phyloP scores from a whole-genome alignment of 2,888 invertebrate genomes.

The Alviniconcha strummeri region DNA sequence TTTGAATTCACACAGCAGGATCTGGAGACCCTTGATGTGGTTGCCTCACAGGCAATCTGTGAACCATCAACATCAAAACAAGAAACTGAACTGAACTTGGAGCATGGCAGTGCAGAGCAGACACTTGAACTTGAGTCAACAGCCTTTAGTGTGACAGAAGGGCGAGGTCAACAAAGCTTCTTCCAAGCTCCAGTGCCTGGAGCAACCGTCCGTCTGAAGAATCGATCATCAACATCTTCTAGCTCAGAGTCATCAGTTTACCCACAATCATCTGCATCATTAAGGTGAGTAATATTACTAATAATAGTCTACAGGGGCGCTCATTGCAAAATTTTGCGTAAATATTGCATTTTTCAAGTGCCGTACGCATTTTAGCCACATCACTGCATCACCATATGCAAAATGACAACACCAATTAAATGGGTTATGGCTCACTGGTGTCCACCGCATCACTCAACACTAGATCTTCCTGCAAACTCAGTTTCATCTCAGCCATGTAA shows the following conservation, averaged over 20 bases:
- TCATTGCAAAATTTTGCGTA: too few relatives aligned
- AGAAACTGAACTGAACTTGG: not conserved
- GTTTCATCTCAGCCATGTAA: too few relatives aligned
- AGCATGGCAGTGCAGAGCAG: not conserved
- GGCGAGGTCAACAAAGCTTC: not conserved
- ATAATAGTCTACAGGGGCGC: too few relatives aligned
- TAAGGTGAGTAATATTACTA: constrained; percentile 6
- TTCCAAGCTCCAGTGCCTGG: constrained; percentile 23
- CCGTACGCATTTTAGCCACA: too few relatives aligned
- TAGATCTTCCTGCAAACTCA: too few relatives aligned
- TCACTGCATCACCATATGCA: too few relatives aligned
- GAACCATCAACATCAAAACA: constrained; percentile 6
- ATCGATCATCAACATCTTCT: constrained; percentile 21
- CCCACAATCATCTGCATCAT: constrained; percentile 30
- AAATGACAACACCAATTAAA: too few relatives aligned
- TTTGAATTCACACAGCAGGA: constrained; percentile 54
- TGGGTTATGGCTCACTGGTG: too few relatives aligned
- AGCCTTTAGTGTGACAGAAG: not conserved
- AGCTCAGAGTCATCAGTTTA: constrained; percentile 31
- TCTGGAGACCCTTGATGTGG: constrained; percentile 44
- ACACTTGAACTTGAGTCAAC: not conserved
- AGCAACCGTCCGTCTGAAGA: not conserved
- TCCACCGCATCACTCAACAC: too few relatives aligned
- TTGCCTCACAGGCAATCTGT: constrained; percentile 47
- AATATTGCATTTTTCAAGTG: too few relatives aligned